Percentiles rank a stretch among this genome's conserved stretches.
These are phyloP conservation scores for Sandelia bainsii DNA, from an alignment of 2,797 vertebrate genomes.

Conservation along the genomic window DNA sequence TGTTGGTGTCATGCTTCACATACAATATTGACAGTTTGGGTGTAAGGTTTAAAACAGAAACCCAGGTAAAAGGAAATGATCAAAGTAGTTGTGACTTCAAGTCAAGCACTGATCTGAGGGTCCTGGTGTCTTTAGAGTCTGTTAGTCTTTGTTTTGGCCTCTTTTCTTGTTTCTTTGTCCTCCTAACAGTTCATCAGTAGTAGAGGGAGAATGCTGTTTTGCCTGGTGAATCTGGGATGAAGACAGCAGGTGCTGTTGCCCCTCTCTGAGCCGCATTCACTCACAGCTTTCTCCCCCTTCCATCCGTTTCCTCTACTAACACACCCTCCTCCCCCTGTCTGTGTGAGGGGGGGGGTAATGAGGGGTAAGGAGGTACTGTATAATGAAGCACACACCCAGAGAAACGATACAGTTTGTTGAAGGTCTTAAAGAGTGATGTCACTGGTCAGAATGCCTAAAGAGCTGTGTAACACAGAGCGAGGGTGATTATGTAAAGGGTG, in stretches of 20 bases:
- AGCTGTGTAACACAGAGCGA: conserved; percentile 34
- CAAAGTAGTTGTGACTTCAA: conserved; percentile 12
- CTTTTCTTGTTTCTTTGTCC: conserved; percentile 63
- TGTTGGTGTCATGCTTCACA: background rate
- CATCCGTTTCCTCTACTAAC: conserved; percentile 59
- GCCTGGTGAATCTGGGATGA: conserved; percentile 66
- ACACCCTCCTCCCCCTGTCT: conserved; percentile 31
- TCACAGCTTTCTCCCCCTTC: conserved; percentile 37
- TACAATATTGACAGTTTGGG: background rate
- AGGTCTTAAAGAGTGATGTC: conserved; percentile 58
- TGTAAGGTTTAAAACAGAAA: background rate
- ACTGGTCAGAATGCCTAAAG: conserved; percentile 46
- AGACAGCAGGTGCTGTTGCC: conserved; percentile 80
- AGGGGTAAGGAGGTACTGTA: conserved; percentile 66
- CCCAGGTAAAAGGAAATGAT: background rate
- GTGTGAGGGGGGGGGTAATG: conserved; percentile 13
- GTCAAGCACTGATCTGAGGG: conserved; percentile 37
- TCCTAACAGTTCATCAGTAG: conserved; percentile 57
- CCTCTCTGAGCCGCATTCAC: conserved; percentile 73
- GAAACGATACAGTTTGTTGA: conserved; percentile 51
- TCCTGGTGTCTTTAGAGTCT: conserved; percentile 35
- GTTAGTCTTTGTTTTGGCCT: conserved; percentile 54
- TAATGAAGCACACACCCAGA: conserved; percentile 55
- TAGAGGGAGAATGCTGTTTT: conserved; percentile 58
- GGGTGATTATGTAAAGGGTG: conserved; percentile 38